A percentile compares a stretch with the other conserved stretches of the same genome.
These are phyloP conservation scores for Antheraea yamamai DNA, from an alignment of 2,888 invertebrate genomes.

Conservation along the genomic window DNA sequence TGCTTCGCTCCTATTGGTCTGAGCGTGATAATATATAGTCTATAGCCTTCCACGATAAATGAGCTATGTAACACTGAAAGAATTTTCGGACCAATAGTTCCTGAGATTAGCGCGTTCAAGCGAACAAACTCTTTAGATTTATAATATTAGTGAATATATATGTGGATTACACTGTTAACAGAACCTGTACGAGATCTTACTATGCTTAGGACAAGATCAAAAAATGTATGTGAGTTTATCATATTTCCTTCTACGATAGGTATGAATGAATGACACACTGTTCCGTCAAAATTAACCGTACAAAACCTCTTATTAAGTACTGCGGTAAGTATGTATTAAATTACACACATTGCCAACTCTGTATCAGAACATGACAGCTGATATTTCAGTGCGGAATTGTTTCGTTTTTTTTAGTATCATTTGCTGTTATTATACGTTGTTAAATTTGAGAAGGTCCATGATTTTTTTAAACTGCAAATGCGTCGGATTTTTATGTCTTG, in stretches of 20 bases:
- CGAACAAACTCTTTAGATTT: no score
- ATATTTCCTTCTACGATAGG: not conserved
- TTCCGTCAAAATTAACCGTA: conserved; percentile 20
- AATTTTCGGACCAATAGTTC: no score
- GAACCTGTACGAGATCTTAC: no score
- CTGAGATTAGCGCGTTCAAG: no score
- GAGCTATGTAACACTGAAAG: no score
- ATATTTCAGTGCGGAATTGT: conserved; percentile 17
- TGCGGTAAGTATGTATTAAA: conserved; percentile 18
- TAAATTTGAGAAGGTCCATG: conserved; percentile 19
- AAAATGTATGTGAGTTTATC: not conserved
- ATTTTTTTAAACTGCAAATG: not conserved
- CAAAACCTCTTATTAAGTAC: conserved; percentile 11
- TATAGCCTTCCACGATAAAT: no score
- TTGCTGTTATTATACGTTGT: conserved; percentile 23
- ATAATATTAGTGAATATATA: no score
- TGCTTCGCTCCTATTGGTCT: no score
- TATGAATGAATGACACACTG: not conserved
- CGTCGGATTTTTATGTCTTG: not conserved
- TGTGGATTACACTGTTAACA: no score
- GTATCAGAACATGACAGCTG: conserved; percentile 20
- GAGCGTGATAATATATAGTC: no score
- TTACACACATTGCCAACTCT: conserved; percentile 20
- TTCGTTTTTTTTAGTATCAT: conserved; percentile 21
- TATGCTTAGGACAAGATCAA: no score